phyloP scores from a whole-genome alignment of 2,888 invertebrate species.

The Zhuqinia jingwanae region DNA sequence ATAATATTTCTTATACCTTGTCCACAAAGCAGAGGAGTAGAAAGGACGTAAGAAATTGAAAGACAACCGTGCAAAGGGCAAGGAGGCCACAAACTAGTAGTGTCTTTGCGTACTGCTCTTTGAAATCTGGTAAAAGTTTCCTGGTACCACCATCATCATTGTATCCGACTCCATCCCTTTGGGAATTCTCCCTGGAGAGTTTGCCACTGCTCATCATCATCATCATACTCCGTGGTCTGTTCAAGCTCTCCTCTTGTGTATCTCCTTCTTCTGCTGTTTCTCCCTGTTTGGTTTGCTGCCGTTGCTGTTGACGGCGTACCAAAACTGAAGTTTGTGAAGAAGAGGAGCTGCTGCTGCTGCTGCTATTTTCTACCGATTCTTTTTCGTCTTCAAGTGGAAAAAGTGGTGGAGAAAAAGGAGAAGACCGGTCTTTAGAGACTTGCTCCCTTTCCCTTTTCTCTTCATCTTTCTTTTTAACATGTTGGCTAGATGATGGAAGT shows the following conservation, averaged over 20 bases:
- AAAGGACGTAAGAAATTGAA: conserved; percentile 74
- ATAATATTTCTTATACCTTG: conserved; percentile 57
- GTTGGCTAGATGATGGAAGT: conserved; percentile 6
- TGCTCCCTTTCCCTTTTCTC: conserved; percentile 37
- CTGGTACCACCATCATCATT: conserved; percentile 2
- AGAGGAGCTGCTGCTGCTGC: not conserved
- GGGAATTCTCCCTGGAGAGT: conserved; percentile 51
- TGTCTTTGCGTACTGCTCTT: conserved; percentile 70
- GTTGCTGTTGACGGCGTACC: conserved; percentile 7
- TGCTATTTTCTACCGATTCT: not conserved
- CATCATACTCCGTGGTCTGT: conserved; percentile 40
- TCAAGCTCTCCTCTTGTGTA: conserved; percentile 22
- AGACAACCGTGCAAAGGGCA: conserved; percentile 72
- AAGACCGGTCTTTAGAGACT: conserved; percentile 51
- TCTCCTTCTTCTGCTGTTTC: conserved; percentile 8
- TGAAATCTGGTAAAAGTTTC: conserved; percentile 49
- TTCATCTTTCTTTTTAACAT: not conserved
- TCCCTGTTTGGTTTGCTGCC: not conserved
- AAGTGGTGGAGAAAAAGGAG: conserved; percentile 3
- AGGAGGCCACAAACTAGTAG: conserved; percentile 74
- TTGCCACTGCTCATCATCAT: conserved; percentile 52
- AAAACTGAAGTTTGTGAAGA: not conserved
- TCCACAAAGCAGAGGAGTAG: conserved; percentile 76
- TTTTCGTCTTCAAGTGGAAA: conserved; percentile 19
- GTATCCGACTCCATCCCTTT: conserved; percentile 46